Percentiles rank a stretch among this genome's conserved stretches.
phyloP scores from a whole-genome alignment of 2,888 invertebrate species.

The Bimastos eiseni region DNA sequence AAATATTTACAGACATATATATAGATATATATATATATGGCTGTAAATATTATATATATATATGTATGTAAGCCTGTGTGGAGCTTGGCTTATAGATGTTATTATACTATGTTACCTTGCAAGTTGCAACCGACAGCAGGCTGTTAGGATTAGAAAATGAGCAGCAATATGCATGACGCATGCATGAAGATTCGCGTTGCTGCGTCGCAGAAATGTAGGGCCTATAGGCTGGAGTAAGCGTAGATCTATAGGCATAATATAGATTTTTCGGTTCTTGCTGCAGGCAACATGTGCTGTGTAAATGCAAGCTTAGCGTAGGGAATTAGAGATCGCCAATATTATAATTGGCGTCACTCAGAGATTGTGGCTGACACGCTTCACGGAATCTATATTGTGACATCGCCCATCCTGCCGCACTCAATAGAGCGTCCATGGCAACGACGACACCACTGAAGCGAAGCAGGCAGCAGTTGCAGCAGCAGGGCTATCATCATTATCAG shows the following conservation, averaged over 20 bases:
- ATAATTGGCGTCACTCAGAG: background rate
- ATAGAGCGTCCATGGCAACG: background rate
- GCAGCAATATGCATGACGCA: background rate
- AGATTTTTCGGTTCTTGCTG: background rate
- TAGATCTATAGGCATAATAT: background rate
- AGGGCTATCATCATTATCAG: background rate
- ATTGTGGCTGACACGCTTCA: constrained; percentile 13
- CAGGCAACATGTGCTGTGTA: background rate
- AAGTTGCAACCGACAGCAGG: too few species aligned
- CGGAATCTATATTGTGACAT: background rate
- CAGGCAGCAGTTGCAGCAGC: background rate
- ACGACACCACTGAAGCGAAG: background rate
- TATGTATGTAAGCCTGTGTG: too few species aligned
- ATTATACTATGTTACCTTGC: too few species aligned
- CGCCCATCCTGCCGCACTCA: background rate
- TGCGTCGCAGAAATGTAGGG: background rate
- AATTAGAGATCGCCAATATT: background rate
- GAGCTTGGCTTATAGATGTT: too few species aligned
- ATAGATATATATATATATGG: too few species aligned
- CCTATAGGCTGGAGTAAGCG: background rate
- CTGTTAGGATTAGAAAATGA: background rate
- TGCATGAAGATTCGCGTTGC: background rate
- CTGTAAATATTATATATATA: too few species aligned
- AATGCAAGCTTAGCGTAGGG: too few species aligned
- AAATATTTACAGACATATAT: too few species aligned